Evolutionary conservation across 2,797 vertebrate genomes (phyloP).

Genomic region (Merluccius polli): DNA sequence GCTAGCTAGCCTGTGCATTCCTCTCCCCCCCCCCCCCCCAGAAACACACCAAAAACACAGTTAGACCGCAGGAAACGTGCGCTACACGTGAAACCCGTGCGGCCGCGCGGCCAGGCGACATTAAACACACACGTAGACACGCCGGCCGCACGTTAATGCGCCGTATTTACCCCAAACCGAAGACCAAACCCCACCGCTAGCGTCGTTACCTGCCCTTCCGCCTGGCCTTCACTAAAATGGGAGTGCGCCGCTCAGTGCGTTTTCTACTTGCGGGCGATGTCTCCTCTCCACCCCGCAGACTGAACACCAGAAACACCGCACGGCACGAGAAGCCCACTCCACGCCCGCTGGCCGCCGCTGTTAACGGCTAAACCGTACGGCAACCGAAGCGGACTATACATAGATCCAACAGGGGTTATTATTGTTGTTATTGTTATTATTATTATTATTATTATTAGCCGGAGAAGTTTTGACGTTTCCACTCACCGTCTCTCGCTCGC

Average conservation of each 20-base stretch:
- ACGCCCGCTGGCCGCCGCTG: no score
- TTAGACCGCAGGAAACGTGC: conserved; percentile 7
- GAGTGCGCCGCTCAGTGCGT: conserved; percentile 59
- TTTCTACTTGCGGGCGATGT: conserved; percentile 44
- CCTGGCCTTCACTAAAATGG: conserved; percentile 71
- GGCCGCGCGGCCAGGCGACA: background rate
- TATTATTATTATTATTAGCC: conserved; percentile 8
- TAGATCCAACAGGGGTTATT: background rate
- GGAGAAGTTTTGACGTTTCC: conserved; percentile 57
- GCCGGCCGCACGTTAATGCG: background rate
- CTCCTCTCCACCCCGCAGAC: background rate
- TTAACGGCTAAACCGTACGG: no score
- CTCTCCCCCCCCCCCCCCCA: conserved; percentile 12
- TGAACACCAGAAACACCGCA: background rate
- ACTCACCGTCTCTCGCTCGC: conserved; percentile 74
- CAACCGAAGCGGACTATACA: background rate
- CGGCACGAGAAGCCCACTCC: no score
- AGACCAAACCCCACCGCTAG: conserved; percentile 39
- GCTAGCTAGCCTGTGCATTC: conserved; percentile 59
- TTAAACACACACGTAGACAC: background rate
- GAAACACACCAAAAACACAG: conserved; percentile 28
- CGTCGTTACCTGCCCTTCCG: conserved; percentile 72
- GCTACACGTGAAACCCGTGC: background rate
- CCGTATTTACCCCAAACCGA: conserved; percentile 7
- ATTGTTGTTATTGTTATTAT: no score